A percentile compares a stretch with the other conserved stretches of the same genome.
phyloP scores from a whole-genome alignment of 2,113 vertebrate genomes.

The Anoplopoma fimbria region DNA sequence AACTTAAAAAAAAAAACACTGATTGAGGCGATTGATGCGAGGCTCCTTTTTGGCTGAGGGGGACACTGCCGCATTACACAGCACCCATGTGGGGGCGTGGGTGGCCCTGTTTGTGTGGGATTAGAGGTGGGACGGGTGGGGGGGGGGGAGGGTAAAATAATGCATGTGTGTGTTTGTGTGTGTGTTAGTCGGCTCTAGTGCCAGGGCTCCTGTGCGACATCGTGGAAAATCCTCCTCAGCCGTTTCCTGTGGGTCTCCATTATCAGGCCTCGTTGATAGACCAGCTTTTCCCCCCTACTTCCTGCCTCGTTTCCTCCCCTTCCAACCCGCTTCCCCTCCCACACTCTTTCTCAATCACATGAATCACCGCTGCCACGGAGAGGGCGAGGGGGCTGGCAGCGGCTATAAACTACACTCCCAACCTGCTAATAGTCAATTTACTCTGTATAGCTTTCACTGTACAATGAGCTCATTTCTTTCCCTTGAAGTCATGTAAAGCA shows the following conservation, averaged over 20 bases:
- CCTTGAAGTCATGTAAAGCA: constrained; percentile 11
- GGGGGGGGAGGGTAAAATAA: constrained; percentile 20
- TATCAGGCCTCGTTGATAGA: constrained; percentile 82
- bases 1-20: constrained; percentile 52
- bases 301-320: constrained; percentile 79
- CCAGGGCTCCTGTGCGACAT: constrained; percentile 75
- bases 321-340: constrained; percentile 81
- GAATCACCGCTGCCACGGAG: constrained; percentile 76
- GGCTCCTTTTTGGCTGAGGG: constrained; percentile 25
- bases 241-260: constrained; percentile 81
- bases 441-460: constrained; percentile 25
- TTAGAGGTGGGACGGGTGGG: constrained; percentile 40
- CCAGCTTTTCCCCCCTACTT: constrained; percentile 78
- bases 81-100: constrained; percentile 53
- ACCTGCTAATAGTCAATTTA: constrained; percentile 15
- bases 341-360: constrained; percentile 79
- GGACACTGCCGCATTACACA: constrained; percentile 7
- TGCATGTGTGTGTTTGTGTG: constrained; percentile 12
- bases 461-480: constrained; percentile 41
- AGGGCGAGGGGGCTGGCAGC: constrained; percentile 61
- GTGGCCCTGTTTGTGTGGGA: constrained; percentile 65
- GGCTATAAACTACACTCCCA: constrained; percentile 40
- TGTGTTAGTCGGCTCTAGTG: constrained; percentile 34
- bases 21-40: constrained; percentile 44
- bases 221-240: constrained; percentile 81